Conservation (phyloP, 2,888 invertebrate species). For the Drosophila longiperda region DNA sequence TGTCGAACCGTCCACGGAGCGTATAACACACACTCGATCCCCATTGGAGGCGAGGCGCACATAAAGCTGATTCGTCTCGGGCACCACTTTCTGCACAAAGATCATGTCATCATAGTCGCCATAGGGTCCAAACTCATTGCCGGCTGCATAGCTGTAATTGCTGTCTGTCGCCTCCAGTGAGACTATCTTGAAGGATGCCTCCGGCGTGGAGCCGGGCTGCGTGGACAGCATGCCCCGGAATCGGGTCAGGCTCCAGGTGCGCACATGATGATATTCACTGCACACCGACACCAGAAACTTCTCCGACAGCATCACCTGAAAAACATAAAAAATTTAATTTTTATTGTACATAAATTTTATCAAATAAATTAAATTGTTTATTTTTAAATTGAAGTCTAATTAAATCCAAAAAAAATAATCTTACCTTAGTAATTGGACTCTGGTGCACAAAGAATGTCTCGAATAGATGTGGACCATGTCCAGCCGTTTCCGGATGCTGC, state of each 20-base stretch:
- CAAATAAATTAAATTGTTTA: not conserved
- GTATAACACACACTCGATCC: constrained; percentile 96
- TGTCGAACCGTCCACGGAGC: constrained; percentile 96
- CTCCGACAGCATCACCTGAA: constrained; percentile 95
- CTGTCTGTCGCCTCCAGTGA: constrained; percentile 88
- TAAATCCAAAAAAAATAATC: too few species aligned
- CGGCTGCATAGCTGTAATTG: constrained; percentile 87
- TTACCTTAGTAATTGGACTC: constrained; percentile 96
- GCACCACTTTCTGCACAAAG: constrained; percentile 98
- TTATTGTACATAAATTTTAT: not conserved
- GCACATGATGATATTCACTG: constrained; percentile 98
- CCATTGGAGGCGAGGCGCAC: constrained; percentile 98
- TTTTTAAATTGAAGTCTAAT: too few species aligned
- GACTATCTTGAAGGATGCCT: constrained; percentile 95
- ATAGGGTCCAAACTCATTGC: constrained; percentile 94
- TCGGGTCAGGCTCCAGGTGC: constrained; percentile 98
- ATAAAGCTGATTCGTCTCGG: constrained; percentile 97
- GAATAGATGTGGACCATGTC: constrained; percentile 98
- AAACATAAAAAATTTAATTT: not conserved
- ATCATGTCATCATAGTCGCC: constrained; percentile 99
- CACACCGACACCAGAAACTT: constrained; percentile 98
- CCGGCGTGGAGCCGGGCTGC: constrained; percentile 98
- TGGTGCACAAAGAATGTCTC: constrained; percentile 99
- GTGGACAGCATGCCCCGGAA: constrained; percentile 99
- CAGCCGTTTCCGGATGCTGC: constrained; percentile 99